Base-by-base conservation (phyloP, 2,888 invertebrate genomes). In the Parnassius orleans region DNA sequence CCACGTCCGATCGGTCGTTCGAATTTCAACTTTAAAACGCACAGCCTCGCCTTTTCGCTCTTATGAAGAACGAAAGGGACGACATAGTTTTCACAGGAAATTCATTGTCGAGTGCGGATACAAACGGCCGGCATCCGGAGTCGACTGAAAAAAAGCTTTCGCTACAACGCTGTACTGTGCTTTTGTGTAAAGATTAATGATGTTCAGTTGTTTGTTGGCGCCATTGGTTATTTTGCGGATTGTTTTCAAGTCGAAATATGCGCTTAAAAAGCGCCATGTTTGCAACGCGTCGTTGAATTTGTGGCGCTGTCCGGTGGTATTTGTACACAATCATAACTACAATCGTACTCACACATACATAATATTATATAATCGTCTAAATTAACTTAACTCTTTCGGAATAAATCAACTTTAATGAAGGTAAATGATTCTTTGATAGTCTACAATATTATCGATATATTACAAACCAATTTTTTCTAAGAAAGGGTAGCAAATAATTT, bases 101-200 rank as follows among this genome's bases (percentile, higher is more conserved):
- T 68, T 69, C 75, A 68, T 66, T 67, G 71, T 76, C 64, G 68
- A 75, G 74, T 69, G 75, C 52, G 69, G 74, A 73, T 83, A 80
- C 87, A 82, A 84, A 81, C 79, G 80, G 77, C 72, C 74, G 80
- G 80, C 84, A 80, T 88, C 88, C 88, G 84, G 84, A 76, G 70
- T 69, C 69, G 74, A 77, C 81, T 84, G 86, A 86, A 89, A 90
- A 59, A 90, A 87, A 87, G 86, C 85, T 86, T 86, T 83, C 79
- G 74, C 76, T 73, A 75, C 74, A 57, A 43, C 61, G 48, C 52
- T 48, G 75, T 72, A 75, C 74, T 77, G 74, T 75, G 67, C 71
- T 70, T 67, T 72, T 73, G 70, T 75, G 66, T 53, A 43, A 55
- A 74, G 76, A 78, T 76, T 68, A 75, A 79, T 78, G 74, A 63